Percentiles rank a stretch among this genome's conserved stretches.
phyloP scores from a whole-genome alignment of 2,113 vertebrate species.

The Lophura nycthemera region DNA sequence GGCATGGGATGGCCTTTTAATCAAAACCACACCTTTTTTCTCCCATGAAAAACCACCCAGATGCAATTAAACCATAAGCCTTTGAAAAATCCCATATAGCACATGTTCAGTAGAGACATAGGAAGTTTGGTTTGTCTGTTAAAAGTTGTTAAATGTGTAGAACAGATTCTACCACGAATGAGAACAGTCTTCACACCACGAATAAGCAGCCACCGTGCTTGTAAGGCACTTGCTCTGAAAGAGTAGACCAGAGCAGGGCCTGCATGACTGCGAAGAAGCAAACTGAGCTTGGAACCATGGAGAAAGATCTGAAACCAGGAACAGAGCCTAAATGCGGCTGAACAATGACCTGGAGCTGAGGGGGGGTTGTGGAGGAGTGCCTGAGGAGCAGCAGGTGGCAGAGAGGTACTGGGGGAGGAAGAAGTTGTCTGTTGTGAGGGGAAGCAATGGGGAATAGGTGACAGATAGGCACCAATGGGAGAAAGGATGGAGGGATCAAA shows the following conservation, averaged over 20 bases:
- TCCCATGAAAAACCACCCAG: not conserved
- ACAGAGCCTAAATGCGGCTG: not conserved
- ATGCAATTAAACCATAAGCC: not conserved
- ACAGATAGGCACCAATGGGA: not conserved
- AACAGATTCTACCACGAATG: not conserved
- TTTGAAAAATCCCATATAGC: not conserved
- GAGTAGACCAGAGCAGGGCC: fast-evolving
- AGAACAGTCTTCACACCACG: not conserved
- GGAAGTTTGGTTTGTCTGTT: not conserved
- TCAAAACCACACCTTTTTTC: not conserved
- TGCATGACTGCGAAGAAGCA: not conserved
- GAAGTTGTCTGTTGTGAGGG: not conserved
- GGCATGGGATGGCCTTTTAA: not conserved
- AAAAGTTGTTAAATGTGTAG: not conserved
- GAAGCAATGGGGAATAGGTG: not conserved
- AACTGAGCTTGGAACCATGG: not conserved
- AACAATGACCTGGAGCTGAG: not conserved
- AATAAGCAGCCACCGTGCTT: fast-evolving
- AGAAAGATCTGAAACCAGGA: not conserved
- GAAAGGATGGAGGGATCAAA: not conserved
- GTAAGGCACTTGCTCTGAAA: not conserved
- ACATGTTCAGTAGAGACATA: not conserved
- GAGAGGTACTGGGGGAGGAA: not conserved
- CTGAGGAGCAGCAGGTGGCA: not conserved
- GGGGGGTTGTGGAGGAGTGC: not conserved